phyloP scores from a whole-genome alignment of 2,113 vertebrate genomes.

The Chloroceryle aenea region DNA sequence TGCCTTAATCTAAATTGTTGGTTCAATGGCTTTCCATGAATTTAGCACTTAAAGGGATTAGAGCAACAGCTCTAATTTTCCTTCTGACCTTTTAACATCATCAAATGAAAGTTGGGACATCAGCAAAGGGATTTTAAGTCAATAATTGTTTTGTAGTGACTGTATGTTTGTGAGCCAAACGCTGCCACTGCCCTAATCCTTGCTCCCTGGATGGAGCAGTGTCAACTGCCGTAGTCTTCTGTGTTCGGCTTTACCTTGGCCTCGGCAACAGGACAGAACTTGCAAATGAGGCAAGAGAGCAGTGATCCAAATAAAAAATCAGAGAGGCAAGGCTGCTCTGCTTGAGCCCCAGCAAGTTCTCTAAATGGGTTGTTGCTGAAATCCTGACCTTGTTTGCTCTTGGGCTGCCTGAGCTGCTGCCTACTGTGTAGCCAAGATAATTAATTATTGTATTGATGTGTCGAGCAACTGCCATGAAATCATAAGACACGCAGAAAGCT shows the following conservation, averaged over 20 bases:
- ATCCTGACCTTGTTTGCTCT: slow-evolving; percentile 57
- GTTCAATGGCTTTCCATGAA: slow-evolving; percentile 40
- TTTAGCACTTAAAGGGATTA: slow-evolving; percentile 38
- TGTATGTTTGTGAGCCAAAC: not conserved
- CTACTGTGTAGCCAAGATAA: slow-evolving; percentile 45
- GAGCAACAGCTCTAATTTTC: not conserved
- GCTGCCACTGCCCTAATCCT: not conserved
- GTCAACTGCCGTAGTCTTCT: not conserved
- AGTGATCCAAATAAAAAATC: not conserved
- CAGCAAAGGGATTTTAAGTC: slow-evolving; percentile 20
- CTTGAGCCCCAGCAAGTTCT: not conserved
- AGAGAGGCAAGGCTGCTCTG: not conserved
- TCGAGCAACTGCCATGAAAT: not conserved
- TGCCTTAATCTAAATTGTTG: slow-evolving; percentile 17
- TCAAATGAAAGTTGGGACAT: not conserved
- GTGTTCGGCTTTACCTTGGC: not conserved
- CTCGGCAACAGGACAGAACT: slow-evolving; percentile 15
- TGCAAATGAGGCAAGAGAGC: slow-evolving; percentile 38
- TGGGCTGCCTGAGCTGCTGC: not conserved
- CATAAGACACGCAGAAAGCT: slow-evolving; percentile 35
- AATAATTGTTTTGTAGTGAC: not conserved
- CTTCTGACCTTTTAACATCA: slow-evolving; percentile 38
- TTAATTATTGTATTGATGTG: slow-evolving; percentile 34
- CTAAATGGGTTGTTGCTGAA: slow-evolving; percentile 24
- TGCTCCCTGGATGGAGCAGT: not conserved